Evolutionary conservation across 2,797 vertebrate genomes (phyloP).

Genomic region (Malacoraja senta): DNA sequence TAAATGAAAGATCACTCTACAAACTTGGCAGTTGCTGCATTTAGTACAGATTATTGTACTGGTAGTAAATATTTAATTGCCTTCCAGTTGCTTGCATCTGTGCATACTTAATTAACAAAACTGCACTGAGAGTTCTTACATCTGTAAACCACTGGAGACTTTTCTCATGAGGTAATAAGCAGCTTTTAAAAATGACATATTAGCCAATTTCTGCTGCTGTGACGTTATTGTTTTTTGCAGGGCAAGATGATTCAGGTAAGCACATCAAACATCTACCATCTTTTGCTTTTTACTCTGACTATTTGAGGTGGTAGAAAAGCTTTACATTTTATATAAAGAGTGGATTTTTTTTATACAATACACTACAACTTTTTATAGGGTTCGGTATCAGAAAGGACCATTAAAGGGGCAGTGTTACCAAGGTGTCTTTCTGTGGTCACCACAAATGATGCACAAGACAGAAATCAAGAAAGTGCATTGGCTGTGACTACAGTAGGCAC

Average conservation of each 20-base stretch:
- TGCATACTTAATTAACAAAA: background rate
- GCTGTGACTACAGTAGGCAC: background rate
- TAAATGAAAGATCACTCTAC: background rate
- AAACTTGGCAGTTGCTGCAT: background rate
- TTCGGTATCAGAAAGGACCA: background rate
- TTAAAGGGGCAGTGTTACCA: background rate
- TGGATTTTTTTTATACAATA: background rate
- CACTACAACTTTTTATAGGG: background rate
- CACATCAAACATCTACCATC: constrained; percentile 41
- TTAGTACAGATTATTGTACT: background rate
- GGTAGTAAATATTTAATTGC: background rate
- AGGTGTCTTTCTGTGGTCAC: background rate
- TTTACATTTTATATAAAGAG: background rate
- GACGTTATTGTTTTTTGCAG: constrained; percentile 48
- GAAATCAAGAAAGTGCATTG: background rate
- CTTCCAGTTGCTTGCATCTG: background rate
- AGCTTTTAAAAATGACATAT: background rate
- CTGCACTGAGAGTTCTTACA: background rate
- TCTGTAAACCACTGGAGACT: background rate
- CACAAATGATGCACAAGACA: background rate
- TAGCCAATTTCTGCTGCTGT: background rate
- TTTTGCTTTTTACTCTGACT: constrained; percentile 18
- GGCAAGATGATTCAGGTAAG: constrained; percentile 68
- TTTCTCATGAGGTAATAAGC: background rate
- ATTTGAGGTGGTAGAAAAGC: constrained; percentile 8